phyloP scores from a whole-genome alignment of 2,888 invertebrate genomes.

The Miltochrista miniata region DNA sequence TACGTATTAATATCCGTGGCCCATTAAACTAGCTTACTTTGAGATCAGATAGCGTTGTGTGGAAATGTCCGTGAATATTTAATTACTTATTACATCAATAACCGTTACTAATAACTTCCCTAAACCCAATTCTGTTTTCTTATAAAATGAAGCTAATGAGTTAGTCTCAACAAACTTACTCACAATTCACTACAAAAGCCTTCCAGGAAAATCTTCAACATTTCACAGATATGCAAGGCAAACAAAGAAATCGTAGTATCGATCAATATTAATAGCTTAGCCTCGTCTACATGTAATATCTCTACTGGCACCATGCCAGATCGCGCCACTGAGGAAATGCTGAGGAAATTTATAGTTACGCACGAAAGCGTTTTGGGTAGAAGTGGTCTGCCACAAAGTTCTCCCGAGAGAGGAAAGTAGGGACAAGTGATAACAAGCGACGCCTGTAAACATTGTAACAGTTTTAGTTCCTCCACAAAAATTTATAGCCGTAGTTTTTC shows the following conservation, averaged over 20 bases:
- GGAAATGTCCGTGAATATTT: too few species aligned
- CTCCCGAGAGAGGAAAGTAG: conserved; percentile 25
- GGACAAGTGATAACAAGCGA: conserved; percentile 23
- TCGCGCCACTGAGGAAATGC: conserved; percentile 45
- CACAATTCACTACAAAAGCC: not conserved
- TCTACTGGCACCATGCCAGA: conserved; percentile 46
- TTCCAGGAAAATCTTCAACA: conserved; percentile 2
- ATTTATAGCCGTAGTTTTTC: conserved; percentile 14
- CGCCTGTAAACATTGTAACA: conserved; percentile 32
- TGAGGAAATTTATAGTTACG: conserved; percentile 48
- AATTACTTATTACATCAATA: too few species aligned
- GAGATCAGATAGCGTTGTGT: too few species aligned
- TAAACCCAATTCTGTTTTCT: too few species aligned
- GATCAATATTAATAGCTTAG: conserved; percentile 44
- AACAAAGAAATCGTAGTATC: conserved; percentile 27
- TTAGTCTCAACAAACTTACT: too few species aligned
- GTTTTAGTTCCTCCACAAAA: conserved; percentile 17
- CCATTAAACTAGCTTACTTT: too few species aligned
- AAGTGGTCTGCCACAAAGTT: conserved; percentile 38
- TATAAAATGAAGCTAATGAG: too few species aligned
- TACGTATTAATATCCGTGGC: too few species aligned
- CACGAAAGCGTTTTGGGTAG: conserved; percentile 37
- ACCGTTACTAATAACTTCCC: too few species aligned
- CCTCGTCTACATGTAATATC: conserved; percentile 32
- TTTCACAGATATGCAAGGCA: conserved; percentile 15